Conservation (phyloP, 1,140 invertebrate species). For the Drosophila mauritiana region DNA sequence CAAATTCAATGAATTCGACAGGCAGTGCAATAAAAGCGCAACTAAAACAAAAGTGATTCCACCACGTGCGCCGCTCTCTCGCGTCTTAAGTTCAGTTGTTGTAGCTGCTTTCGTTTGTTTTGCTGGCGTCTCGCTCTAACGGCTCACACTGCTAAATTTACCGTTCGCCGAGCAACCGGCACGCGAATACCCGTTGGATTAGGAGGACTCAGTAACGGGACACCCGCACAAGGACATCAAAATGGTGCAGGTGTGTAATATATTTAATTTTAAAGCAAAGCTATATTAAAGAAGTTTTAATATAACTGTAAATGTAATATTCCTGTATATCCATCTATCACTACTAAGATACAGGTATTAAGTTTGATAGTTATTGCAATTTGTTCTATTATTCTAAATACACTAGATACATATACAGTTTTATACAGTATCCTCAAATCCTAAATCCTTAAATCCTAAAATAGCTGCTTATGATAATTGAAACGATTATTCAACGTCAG, state of each 20-base stretch:
- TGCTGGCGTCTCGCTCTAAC: conserved; percentile 25
- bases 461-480: too few relatives aligned
- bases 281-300: neutral
- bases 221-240: conserved; percentile 20
- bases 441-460: too few relatives aligned
- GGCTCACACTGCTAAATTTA: neutral
- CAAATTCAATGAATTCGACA: conserved; percentile 35
- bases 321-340: too few relatives aligned
- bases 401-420: too few relatives aligned
- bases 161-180: conserved; percentile 1
- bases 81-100: conserved; percentile 38
- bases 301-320: too few relatives aligned
- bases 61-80: conserved; percentile 56
- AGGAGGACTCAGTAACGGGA: conserved; percentile 13
- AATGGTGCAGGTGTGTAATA: conserved; percentile 66
- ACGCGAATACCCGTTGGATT: conserved; percentile 17
- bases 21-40: conserved; percentile 23
- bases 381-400: too few relatives aligned
- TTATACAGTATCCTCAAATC: too few relatives aligned
- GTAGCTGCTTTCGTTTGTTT: conserved; percentile 51
- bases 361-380: too few relatives aligned
- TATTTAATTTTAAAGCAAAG: too few relatives aligned
- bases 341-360: too few relatives aligned
- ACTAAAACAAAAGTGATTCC: conserved; percentile 66
- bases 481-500: too few relatives aligned